phyloP scores from a whole-genome alignment of 2,888 invertebrate genomes.

The Julus scanicus region DNA sequence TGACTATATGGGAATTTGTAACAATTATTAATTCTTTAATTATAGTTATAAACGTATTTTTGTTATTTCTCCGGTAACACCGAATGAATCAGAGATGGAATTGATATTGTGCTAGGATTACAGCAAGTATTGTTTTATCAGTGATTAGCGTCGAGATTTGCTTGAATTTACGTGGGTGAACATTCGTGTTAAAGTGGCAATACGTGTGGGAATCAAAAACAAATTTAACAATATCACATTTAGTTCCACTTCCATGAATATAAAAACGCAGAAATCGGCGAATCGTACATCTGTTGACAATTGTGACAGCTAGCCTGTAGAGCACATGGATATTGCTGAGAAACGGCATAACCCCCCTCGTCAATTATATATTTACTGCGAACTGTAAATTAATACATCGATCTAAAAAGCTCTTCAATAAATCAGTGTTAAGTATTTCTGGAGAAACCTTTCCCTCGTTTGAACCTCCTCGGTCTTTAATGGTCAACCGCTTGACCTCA shows the following conservation, averaged over 20 bases:
- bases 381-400: slow-evolving; percentile 36
- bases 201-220: too few species aligned
- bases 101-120: too few species aligned
- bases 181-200: too few species aligned
- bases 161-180: too few species aligned
- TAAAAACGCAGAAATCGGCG: background rate
- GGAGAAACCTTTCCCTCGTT: background rate
- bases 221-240: background rate
- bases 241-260: background rate
- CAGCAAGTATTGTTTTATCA: too few species aligned
- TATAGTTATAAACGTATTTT: too few species aligned
- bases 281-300: background rate
- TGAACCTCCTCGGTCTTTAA: slow-evolving; percentile 5
- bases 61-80: too few species aligned
- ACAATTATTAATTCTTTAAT: too few species aligned
- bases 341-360: background rate
- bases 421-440: slow-evolving; percentile 35
- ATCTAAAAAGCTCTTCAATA: slow-evolving; percentile 22
- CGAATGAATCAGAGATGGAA: too few species aligned
- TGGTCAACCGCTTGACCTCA: slow-evolving; percentile 16
- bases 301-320: background rate
- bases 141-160: too few species aligned
- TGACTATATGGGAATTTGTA: too few species aligned
- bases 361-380: background rate
- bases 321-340: background rate